A percentile compares a stretch with the other conserved stretches of the same genome.
Conservation (phyloP, 2,888 invertebrate genomes). For the Cryptocephalus primarius region DNA sequence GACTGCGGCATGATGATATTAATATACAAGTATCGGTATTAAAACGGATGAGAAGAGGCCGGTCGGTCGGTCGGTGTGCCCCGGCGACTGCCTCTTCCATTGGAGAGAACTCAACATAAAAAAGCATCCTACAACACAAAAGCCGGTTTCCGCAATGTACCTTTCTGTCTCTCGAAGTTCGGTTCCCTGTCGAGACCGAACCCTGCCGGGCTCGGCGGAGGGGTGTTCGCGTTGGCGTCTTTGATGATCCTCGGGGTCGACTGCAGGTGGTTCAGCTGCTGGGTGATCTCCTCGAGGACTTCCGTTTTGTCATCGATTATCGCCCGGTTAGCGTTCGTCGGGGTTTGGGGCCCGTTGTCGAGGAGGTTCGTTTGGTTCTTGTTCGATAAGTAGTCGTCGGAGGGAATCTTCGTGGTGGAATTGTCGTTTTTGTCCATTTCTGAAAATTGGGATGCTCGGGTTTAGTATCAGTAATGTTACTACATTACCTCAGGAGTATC, state of each 20-base stretch:
- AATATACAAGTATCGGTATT: too few species aligned
- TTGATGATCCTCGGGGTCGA: slow-evolving; percentile 16
- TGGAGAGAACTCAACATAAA: too few species aligned
- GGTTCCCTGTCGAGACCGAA: slow-evolving; percentile 18
- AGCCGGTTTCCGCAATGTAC: neutral
- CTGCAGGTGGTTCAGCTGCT: slow-evolving; percentile 29
- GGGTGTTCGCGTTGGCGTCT: slow-evolving; percentile 26
- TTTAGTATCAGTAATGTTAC: slow-evolving; percentile 1
- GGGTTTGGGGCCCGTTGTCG: slow-evolving; percentile 8
- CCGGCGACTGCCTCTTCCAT: too few species aligned
- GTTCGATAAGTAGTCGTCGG: slow-evolving; percentile 1
- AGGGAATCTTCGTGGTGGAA: neutral
- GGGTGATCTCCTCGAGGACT: slow-evolving; percentile 28
- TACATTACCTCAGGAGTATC: too few species aligned
- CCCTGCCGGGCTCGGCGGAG: slow-evolving; percentile 36
- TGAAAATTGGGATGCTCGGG: too few species aligned
- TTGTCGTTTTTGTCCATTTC: too few species aligned
- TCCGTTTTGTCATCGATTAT: slow-evolving; percentile 2
- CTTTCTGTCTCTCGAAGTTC: slow-evolving; percentile 1
- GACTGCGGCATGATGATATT: slow-evolving; percentile 13
- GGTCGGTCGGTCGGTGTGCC: too few species aligned
- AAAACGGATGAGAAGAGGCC: too few species aligned
- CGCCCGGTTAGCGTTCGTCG: slow-evolving; percentile 15
- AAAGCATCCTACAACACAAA: too few species aligned
- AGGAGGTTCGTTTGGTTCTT: neutral